Evolutionary conservation across 2,888 invertebrate genomes (phyloP).

Genomic region (Habrosyne pyritoides): DNA sequence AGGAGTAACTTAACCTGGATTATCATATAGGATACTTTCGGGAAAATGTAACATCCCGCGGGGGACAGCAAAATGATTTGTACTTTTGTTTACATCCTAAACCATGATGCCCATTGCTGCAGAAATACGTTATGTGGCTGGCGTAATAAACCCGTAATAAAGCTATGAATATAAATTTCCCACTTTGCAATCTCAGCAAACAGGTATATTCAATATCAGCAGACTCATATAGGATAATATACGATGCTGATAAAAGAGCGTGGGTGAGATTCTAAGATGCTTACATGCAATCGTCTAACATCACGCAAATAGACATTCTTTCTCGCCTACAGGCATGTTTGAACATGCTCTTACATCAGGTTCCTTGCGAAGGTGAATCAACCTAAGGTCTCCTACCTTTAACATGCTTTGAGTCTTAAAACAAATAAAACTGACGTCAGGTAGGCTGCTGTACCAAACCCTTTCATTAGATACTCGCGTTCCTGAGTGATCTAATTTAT

Average conservation of each 20-base stretch:
- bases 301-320: conserved; percentile 29
- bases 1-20: too few species aligned
- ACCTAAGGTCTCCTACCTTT: not conserved
- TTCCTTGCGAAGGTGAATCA: not conserved
- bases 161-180: not conserved
- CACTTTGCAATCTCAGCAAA: conserved; percentile 1
- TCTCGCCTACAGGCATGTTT: conserved; percentile 28
- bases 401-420: not conserved
- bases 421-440: too few species aligned
- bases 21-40: too few species aligned
- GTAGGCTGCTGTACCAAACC: too few species aligned
- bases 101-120: not conserved
- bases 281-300: conserved; percentile 22
- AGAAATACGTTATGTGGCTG: not conserved
- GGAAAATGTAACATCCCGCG: too few species aligned
- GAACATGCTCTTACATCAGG: conserved; percentile 16
- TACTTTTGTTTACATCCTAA: too few species aligned
- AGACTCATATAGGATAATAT: conserved; percentile 3
- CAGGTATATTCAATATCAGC: not conserved
- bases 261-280: conserved; percentile 30
- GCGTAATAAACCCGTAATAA: not conserved
- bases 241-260: conserved; percentile 10
- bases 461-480: too few species aligned
- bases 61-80: too few species aligned
- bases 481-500: too few species aligned